These are phyloP conservation scores for Xiphorhynchus erythropygius DNA, from an alignment of 2,797 vertebrate genomes.

Conservation along the genomic window DNA sequence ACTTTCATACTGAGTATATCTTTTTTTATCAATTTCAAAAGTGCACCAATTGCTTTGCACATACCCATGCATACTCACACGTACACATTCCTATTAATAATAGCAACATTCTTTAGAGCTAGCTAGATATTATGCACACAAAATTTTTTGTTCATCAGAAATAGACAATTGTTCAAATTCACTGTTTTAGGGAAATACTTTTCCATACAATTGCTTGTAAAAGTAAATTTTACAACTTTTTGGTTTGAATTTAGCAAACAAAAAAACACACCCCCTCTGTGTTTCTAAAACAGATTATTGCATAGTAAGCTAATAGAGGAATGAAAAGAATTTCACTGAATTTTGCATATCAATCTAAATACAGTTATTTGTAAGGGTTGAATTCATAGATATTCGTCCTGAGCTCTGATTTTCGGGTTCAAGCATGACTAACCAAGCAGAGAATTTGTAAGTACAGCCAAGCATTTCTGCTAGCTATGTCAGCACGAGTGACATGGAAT, in stretches of 20 bases:
- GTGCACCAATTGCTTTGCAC: neutral
- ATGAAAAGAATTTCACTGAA: neutral
- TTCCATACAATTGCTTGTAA: neutral
- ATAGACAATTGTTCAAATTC: neutral
- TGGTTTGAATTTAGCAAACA: neutral
- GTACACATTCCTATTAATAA: neutral
- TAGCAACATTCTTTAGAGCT: neutral
- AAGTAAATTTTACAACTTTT: neutral
- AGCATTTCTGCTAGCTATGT: neutral
- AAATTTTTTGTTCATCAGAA: neutral
- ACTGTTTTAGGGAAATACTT: neutral
- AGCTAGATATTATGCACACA: neutral
- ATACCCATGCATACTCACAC: neutral
- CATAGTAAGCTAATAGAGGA: neutral
- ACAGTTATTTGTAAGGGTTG: neutral
- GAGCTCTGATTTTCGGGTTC: neutral
- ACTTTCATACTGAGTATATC: neutral
- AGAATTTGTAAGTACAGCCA: neutral
- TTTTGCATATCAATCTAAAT: neutral
- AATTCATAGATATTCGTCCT: neutral
- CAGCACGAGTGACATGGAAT: neutral
- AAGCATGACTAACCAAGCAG: neutral
- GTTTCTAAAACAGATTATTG: neutral
- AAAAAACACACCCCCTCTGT: accelerated
- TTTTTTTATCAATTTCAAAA: neutral